A percentile compares a stretch with the other conserved stretches of the same genome.
Evolutionary conservation across 2,888 invertebrate genomes (phyloP).

Genomic region (Petrolisthes manimaculis): DNA sequence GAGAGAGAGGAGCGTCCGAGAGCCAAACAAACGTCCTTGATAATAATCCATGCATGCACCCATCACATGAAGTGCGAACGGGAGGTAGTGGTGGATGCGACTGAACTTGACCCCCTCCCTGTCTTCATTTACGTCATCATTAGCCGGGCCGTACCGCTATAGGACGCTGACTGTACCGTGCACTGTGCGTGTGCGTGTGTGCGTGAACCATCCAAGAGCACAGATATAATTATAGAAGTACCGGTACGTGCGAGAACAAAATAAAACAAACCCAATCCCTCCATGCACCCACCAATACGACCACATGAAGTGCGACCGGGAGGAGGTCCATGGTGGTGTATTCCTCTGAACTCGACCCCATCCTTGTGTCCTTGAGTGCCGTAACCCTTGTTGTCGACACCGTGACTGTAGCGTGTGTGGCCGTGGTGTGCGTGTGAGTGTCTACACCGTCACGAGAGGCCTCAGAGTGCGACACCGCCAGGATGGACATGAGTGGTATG

Average conservation of each 20-base stretch:
- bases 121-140: neutral
- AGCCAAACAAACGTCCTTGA: no score
- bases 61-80: slow-evolving; percentile 45
- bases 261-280: no score
- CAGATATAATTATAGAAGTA: no score
- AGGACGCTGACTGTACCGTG: no score
- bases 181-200: no score
- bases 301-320: no score
- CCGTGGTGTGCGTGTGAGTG: neutral
- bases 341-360: no score
- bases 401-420: slow-evolving; percentile 36
- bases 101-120: slow-evolving; percentile 26
- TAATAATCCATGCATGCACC: neutral
- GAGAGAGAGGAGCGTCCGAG: neutral
- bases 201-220: no score
- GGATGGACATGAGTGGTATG: slow-evolving; percentile 65
- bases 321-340: no score
- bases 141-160: no score
- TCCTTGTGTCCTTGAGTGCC: neutral
- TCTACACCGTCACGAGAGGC: slow-evolving; percentile 3
- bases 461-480: slow-evolving; percentile 35
- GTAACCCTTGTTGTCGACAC: neutral
- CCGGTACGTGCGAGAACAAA: no score
- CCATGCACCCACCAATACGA: no score
- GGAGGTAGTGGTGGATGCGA: slow-evolving; percentile 22